Evolutionary conservation across 2,888 invertebrate genomes (phyloP).

Genomic region (Oxystoma pomonae): DNA sequence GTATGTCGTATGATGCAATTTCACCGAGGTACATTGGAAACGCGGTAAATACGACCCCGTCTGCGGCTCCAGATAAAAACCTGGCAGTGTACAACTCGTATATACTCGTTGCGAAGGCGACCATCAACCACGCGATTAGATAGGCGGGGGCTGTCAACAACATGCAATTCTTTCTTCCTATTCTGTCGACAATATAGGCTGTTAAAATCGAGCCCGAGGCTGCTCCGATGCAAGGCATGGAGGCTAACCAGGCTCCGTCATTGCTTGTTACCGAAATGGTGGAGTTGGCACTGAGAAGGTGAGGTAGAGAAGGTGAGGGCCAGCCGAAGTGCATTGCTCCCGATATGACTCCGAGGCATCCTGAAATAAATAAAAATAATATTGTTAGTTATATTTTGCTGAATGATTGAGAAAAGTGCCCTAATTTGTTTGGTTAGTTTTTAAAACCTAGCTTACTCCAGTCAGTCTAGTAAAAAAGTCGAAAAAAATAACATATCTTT

Average conservation of each 20-base stretch:
- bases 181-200: slow-evolving; percentile 59
- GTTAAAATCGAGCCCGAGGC: slow-evolving; percentile 57
- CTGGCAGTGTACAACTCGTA: slow-evolving; percentile 21
- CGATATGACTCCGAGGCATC: slow-evolving; percentile 40
- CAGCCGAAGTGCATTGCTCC: slow-evolving; percentile 53
- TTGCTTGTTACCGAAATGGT: slow-evolving; percentile 42
- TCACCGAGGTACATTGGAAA: slow-evolving; percentile 59
- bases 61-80: slow-evolving; percentile 60
- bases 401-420: too few relatives aligned
- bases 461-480: too few relatives aligned
- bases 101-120: slow-evolving; percentile 52
- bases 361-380: too few relatives aligned
- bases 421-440: too few relatives aligned
- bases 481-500: too few relatives aligned
- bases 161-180: slow-evolving; percentile 62
- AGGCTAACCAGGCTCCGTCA: slow-evolving; percentile 62
- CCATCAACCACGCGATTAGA: slow-evolving; percentile 60
- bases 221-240: slow-evolving; percentile 62
- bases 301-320: slow-evolving; percentile 60
- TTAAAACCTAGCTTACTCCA: too few relatives aligned
- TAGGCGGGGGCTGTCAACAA: slow-evolving; percentile 56
- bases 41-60: slow-evolving; percentile 44
- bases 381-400: too few relatives aligned
- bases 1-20: slow-evolving; percentile 53
- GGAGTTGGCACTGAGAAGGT: slow-evolving; percentile 44